These are phyloP conservation scores for Tachypleus tridentatus DNA, from an alignment of 1,140 invertebrate species.

Conservation along the genomic window DNA sequence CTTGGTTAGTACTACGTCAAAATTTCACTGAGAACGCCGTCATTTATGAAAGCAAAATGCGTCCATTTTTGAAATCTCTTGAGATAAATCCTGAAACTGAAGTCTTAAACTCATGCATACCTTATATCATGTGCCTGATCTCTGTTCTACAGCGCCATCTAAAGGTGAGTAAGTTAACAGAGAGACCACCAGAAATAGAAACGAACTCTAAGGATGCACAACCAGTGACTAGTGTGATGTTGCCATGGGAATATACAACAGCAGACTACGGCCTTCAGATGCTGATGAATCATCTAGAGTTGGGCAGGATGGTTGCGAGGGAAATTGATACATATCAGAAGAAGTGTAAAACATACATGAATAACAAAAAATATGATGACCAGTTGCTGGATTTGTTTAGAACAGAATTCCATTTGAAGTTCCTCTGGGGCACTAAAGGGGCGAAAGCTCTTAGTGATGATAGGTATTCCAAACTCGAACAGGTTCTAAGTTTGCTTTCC, in stretches of 20 bases:
- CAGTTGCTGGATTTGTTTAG: slow-evolving; percentile 59
- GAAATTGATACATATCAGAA: slow-evolving; percentile 35
- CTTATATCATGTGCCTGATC: slow-evolving; percentile 43
- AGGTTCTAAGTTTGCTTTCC: slow-evolving; percentile 60
- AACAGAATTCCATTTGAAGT: slow-evolving; percentile 72
- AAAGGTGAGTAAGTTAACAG: too few relatives aligned
- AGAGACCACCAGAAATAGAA: too few relatives aligned
- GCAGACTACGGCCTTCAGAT: slow-evolving; percentile 48
- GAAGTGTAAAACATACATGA: slow-evolving; percentile 58
- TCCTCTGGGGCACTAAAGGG: slow-evolving; percentile 70
- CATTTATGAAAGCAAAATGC: slow-evolving; percentile 78
- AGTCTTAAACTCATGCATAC: slow-evolving; percentile 63
- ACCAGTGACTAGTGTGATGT: too few relatives aligned
- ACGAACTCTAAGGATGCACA: too few relatives aligned
- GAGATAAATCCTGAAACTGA: slow-evolving; percentile 79
- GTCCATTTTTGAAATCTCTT: slow-evolving; percentile 68
- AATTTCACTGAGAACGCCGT: slow-evolving; percentile 79
- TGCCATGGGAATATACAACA: slow-evolving; percentile 50
- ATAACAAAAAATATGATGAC: slow-evolving; percentile 42
- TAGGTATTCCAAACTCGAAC: slow-evolving; percentile 57
- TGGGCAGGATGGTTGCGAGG: slow-evolving; percentile 32
- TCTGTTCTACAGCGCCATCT: slow-evolving; percentile 28
- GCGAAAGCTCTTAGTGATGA: slow-evolving; percentile 49
- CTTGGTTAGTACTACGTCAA: slow-evolving; percentile 75
- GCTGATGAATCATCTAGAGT: slow-evolving; percentile 35